Base-by-base conservation (phyloP, 1,140 invertebrate species). In the Adoxophyes honmai region DNA sequence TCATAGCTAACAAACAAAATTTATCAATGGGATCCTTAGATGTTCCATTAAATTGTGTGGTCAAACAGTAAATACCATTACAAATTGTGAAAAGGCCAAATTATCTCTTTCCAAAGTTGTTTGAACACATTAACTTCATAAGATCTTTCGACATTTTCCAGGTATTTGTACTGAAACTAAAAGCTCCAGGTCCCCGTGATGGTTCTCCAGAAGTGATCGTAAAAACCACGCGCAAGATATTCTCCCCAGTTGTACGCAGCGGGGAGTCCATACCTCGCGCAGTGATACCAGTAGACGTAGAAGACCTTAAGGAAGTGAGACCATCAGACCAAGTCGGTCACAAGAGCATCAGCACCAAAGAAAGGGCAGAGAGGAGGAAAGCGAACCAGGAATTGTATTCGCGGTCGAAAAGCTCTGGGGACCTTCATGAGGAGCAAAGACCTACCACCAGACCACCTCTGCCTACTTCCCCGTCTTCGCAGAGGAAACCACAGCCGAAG, bases 201-300 rank as follows among this genome's bases (percentile, higher is more conserved):
- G 64, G 71, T 8, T 81, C 67, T n/a, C 88, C 85, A 52, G 91
- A 91, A 75, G 90, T 95, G 5, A 94, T 95, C 56, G 93, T 95
- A 0, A 94, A 94, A 73, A 95, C 94, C 0, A 95, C 93, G 48
- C 89, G 94, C 21, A 95, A 94, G 86, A 91, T 95, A 57, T 95
- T 95, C 63, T 93, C 93, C 0, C 93, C 94, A 0, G 90, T 95
- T 7, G 90, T 91, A 9, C 81, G 89, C 52, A 90, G 90, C 37
- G 89, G 89, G 7, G 90, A 91, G 57, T 82, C 90, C 0, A 70
- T 89, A 11, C 81, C 88, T 0, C 78, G 81, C 62, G 86, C 88
- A 11, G 89, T 89, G 0, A 90, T 90, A 68, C 87, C 88, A 21
- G 73, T 90, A 9, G 73, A 89, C 53, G 83, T 90, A 1, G 89